Percentiles rank a stretch among this genome's conserved stretches.
These are phyloP conservation scores for Thunnus maccoyii DNA, from an alignment of 2,113 vertebrate genomes.

Conservation along the genomic window DNA sequence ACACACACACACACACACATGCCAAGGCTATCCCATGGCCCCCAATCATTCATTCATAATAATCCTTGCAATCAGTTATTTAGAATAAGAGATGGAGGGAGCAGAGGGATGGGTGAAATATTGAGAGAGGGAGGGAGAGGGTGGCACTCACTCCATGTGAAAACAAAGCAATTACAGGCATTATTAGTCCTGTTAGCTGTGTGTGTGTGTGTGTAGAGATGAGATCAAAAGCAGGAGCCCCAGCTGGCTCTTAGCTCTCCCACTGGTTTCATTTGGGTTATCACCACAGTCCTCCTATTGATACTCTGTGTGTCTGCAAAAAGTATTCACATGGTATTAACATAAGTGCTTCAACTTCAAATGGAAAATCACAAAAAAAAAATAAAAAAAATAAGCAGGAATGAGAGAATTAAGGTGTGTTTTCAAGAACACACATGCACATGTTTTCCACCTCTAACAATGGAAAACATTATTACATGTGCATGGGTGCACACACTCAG, in stretches of 20 bases:
- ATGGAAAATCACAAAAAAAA: conserved; percentile 1
- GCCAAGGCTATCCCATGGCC: conserved; percentile 26
- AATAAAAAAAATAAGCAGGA: background rate
- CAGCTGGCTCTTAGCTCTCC: conserved; percentile 68
- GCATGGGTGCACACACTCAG: background rate
- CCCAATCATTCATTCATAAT: conserved; percentile 72
- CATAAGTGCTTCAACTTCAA: conserved; percentile 6
- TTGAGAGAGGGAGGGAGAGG: conserved; percentile 25
- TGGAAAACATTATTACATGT: conserved; percentile 57
- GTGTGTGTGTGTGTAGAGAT: conserved; percentile 29
- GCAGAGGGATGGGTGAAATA: conserved; percentile 23
- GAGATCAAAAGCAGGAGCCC: conserved; percentile 68
- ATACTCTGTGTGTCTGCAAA: conserved; percentile 18
- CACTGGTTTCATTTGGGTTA: conserved; percentile 64
- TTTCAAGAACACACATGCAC: conserved; percentile 10
- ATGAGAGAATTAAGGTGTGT: background rate
- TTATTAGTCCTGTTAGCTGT: conserved; percentile 39
- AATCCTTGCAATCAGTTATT: conserved; percentile 57
- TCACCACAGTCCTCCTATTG: conserved; percentile 23
- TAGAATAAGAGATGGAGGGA: conserved; percentile 35
- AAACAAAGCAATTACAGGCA: conserved; percentile 66
- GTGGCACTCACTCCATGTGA: conserved; percentile 43
- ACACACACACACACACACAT: conserved; percentile 36
- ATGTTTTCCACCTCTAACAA: conserved; percentile 56
- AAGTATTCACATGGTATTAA: background rate